Base-by-base conservation (phyloP, 2,113 vertebrate genomes). In the Phalacrocorax carbo region DNA sequence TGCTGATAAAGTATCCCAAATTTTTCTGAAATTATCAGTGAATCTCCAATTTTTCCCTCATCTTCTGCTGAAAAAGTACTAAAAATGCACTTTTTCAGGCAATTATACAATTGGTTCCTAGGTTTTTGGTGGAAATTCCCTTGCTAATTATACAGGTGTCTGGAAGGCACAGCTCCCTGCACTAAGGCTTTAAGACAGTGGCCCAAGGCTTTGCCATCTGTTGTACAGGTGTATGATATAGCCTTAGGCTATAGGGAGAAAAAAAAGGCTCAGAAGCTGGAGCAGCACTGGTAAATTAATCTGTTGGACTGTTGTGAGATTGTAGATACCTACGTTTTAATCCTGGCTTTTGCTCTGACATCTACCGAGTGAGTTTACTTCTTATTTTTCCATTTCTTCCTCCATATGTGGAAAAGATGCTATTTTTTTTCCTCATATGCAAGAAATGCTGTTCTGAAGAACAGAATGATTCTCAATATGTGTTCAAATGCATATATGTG, bases 201-300 rank as follows among this genome's bases (percentile, higher is more conserved):
- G 79, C 90, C 79, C 49, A 76, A 19, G 8, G 79, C 57, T 76
- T 76, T 85, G 15, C 88, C 85, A 76, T 80, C 83, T 95, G 87
- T 70, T 86, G 26, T 60, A 51, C 64, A 83, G 55, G 84, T 89
- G 90, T 32, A 4, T 8, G 23, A 13, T 58, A 49, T 22, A 91
- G 66, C 52, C 61, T 46, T 20, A 36, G 40, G 40, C 78, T 57
- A 21, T 8, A 27, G 52, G 36, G 71, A 40, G 32, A 64, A 21
- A 21, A 29, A 61, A 32, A 38, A 29, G 4, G 1, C 38, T 72
- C 49, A 70, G 18, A 79, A 84, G 40, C 40, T 9, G 14, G 21
- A 88, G 22, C 16, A 72, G 11, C 38, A 29, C 13, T 36, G n/a
- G 12, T 40, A 44, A 55, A 65, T 75, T 44, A 49, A 61, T 44